These are phyloP conservation scores for Ethmia dodecea DNA, from an alignment of 2,888 invertebrate genomes.

Conservation along the genomic window DNA sequence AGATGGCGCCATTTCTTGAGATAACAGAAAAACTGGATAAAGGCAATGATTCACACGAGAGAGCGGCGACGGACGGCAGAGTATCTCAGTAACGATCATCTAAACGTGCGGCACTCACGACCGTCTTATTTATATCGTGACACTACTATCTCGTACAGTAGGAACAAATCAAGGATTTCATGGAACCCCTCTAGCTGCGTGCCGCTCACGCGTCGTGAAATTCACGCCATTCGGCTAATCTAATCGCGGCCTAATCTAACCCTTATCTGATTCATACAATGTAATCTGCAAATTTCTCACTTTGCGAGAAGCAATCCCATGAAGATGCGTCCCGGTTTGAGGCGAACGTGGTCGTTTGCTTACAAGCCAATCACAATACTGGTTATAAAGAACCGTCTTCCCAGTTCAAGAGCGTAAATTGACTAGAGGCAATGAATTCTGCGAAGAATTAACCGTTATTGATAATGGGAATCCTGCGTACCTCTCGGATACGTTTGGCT, in stretches of 20 bases:
- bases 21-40: not conserved
- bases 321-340: no score
- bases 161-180: slow-evolving; percentile 42
- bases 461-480: no score
- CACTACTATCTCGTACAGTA: slow-evolving; percentile 37
- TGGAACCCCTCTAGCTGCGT: slow-evolving; percentile 35
- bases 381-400: no score
- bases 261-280: slow-evolving; percentile 29
- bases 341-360: no score
- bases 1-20: no score
- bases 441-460: no score
- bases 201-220: slow-evolving; percentile 34
- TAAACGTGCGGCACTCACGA: slow-evolving; percentile 37
- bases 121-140: slow-evolving; percentile 40
- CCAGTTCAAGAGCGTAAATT: no score
- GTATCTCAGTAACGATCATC: slow-evolving; percentile 36
- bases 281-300: slow-evolving; percentile 25
- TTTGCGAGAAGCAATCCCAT: slow-evolving; percentile 15
- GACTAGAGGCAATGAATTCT: no score
- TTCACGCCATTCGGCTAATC: slow-evolving; percentile 38
- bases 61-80: slow-evolving; percentile 24
- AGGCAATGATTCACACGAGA: slow-evolving; percentile 9
- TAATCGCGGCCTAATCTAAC: slow-evolving; percentile 32
- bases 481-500: no score
- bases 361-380: no score